Conservation (phyloP, 2,797 vertebrate genomes). For the Notoglanidium macrostoma region DNA sequence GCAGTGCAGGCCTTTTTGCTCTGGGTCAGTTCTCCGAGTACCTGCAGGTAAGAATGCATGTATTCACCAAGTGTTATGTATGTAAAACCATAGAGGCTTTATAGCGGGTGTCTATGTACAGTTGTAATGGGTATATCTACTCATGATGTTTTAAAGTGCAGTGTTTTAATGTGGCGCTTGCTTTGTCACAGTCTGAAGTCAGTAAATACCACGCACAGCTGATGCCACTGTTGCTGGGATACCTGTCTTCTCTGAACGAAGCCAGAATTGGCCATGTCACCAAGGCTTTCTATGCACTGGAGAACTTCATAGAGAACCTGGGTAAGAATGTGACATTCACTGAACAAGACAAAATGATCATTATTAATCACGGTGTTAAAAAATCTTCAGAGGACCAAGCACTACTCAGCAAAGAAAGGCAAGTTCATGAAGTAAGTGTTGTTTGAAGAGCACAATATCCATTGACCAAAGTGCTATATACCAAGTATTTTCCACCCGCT, state of each 20-base stretch:
- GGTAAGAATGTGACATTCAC: conserved; percentile 67
- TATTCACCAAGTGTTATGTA: background rate
- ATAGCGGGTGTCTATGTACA: background rate
- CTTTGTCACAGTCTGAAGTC: conserved; percentile 80
- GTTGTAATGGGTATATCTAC: too few species aligned
- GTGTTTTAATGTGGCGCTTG: background rate
- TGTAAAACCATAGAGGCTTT: background rate
- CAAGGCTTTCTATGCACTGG: conserved; percentile 89
- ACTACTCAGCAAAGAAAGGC: background rate
- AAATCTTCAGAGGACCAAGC: background rate
- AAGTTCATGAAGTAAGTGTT: background rate
- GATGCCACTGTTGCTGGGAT: conserved; percentile 86
- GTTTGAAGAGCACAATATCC: background rate
- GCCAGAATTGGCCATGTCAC: conserved; percentile 81
- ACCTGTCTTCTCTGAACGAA: conserved; percentile 80
- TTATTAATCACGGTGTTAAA: background rate
- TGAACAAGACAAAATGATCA: background rate
- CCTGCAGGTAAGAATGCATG: conserved; percentile 78
- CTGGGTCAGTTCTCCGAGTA: conserved; percentile 91
- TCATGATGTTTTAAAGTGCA: background rate
- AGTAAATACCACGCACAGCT: conserved; percentile 82
- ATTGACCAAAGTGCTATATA: background rate
- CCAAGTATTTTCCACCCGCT: too few species aligned
- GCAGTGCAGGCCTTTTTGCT: conserved; percentile 84
- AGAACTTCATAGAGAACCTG: conserved; percentile 90